A percentile compares a stretch with the other conserved stretches of the same genome.
These are phyloP conservation scores for Callinectes sapidus DNA, from an alignment of 2,888 invertebrate species.

Conservation along the genomic window DNA sequence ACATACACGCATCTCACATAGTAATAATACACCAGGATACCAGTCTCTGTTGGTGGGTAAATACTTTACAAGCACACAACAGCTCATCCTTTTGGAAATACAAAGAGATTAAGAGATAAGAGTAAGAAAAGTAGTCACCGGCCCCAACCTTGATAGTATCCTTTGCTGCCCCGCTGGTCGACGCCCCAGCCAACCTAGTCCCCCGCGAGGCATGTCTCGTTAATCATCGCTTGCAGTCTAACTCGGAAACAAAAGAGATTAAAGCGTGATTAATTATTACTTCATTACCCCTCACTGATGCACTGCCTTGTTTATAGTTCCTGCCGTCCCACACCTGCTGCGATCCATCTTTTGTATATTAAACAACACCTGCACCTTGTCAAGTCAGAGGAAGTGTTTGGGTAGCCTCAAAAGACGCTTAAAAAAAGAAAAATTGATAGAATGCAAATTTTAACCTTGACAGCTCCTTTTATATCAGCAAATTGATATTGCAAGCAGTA, in stretches of 20 bases:
- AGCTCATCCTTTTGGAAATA: neutral
- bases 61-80: neutral
- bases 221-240: slow-evolving; percentile 50
- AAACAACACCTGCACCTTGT: slow-evolving; percentile 5
- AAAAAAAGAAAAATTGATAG: neutral
- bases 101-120: slow-evolving; percentile 6
- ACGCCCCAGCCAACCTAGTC: neutral
- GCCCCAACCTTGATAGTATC: neutral
- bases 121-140: neutral
- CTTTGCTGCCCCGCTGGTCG: neutral
- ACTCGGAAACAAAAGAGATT: slow-evolving; percentile 49
- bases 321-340: neutral
- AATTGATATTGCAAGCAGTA: neutral
- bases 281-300: slow-evolving; percentile 22
- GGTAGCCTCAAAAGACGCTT: neutral
- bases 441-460: neutral
- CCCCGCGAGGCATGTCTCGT: slow-evolving; percentile 45
- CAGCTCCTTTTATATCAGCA: neutral
- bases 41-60: neutral
- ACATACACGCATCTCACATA: neutral
- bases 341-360: neutral
- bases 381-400: neutral
- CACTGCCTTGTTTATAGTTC: slow-evolving; percentile 36
- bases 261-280: slow-evolving; percentile 51
- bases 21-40: neutral